Base-by-base conservation (phyloP, 2,113 vertebrate genomes). In the Tychaedon coryphoeus region DNA sequence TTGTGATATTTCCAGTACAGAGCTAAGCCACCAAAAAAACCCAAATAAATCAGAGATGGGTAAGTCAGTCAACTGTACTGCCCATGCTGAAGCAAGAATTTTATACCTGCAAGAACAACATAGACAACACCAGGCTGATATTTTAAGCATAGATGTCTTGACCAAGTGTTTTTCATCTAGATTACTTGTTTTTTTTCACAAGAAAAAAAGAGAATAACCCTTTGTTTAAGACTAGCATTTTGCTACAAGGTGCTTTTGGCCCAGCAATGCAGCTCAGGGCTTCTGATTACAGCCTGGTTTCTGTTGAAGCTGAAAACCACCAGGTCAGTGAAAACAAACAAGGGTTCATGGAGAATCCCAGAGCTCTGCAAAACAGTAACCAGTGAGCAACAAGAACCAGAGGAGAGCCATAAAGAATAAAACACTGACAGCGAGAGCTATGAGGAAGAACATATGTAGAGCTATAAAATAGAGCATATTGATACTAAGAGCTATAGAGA, bases 261-360 rank as follows among this genome's bases (percentile, higher is more conserved):
- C 22, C 13, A 91, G 56, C n/a, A 74, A 36, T 2, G 23, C 48
- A 92, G 65, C 70, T 84, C 48, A 40, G 40, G 33, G 40, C 40
- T 85, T 72, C 66, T 40, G n/a, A 72, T 28, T 43, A 16, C 43
- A n/a, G 36, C 12, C 53, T 60, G 23, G 9, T 33, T 93, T 72
- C 61, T 88, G 31, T 4, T 38, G 66, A 90, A 90, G 45, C 45
- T 62, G 58, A 79, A 88, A 90, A 74, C 51, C 57, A 69, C 29
- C 75, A 88, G 51, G 56, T 89, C 67, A 91, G n/a, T 61, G 34
- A 94, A 93, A 93, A 86, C 78, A 93, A 95, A 86, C 43, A 74
- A 33, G 9, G 26, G 56, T 20, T 77, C 65, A 81, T 0, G 43
- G 48, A 73, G 34, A 84, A 88, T 20, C 50, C 50, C 45, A 72